These are phyloP conservation scores for Pseudoatta argentina DNA, from an alignment of 1,140 invertebrate genomes.

Conservation along the genomic window DNA sequence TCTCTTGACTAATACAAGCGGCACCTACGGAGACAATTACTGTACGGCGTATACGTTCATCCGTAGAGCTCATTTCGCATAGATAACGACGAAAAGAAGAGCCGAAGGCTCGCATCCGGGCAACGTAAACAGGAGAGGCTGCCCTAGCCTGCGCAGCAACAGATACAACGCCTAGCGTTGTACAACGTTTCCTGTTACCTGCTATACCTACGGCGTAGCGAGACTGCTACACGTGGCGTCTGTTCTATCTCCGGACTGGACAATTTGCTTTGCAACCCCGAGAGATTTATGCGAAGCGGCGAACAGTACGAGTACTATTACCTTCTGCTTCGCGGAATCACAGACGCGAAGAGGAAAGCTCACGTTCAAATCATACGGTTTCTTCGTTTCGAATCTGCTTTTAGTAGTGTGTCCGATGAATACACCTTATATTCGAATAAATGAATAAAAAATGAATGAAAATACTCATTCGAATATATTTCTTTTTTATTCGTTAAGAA, in stretches of 20 bases:
- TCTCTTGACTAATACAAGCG: slow-evolving; percentile 61
- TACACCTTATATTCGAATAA: too few species aligned
- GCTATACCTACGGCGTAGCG: slow-evolving; percentile 72
- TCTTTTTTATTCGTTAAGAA: too few species aligned
- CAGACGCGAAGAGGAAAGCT: slow-evolving; percentile 54
- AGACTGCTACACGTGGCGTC: slow-evolving; percentile 74
- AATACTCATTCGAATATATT: too few species aligned
- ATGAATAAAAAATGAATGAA: too few species aligned
- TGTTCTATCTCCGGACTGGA: slow-evolving; percentile 79
- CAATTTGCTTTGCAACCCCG: slow-evolving; percentile 82
- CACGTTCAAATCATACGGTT: not conserved
- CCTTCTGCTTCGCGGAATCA: slow-evolving; percentile 72
- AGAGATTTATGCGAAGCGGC: slow-evolving; percentile 81
- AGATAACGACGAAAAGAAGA: slow-evolving; percentile 69
- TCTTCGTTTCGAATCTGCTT: slow-evolving; percentile 5
- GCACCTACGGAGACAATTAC: slow-evolving; percentile 84
- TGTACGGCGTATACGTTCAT: slow-evolving; percentile 83
- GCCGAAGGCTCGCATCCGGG: slow-evolving; percentile 50
- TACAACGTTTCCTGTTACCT: slow-evolving; percentile 83
- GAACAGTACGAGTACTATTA: slow-evolving; percentile 79
- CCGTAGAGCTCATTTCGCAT: slow-evolving; percentile 78
- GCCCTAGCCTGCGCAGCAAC: slow-evolving; percentile 64
- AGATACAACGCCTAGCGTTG: slow-evolving; percentile 58
- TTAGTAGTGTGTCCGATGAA: too few species aligned
- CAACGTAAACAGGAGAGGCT: slow-evolving; percentile 71